Evolutionary conservation across 92 coral and sea anemone genomes (phyloP).

Genomic region (Palythoa grandiflora): DNA sequence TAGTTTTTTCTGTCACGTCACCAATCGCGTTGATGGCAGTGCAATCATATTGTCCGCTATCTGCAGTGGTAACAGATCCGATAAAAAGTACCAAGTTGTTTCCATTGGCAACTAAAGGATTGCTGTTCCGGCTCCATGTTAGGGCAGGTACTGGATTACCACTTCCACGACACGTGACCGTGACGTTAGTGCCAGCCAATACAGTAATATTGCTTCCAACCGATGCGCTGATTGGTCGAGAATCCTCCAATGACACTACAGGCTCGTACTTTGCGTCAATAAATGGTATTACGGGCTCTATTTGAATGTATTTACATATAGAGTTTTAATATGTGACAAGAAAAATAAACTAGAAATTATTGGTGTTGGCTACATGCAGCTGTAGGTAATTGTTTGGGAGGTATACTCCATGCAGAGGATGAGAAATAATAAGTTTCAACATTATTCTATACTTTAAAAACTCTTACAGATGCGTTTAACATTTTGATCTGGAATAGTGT

Average conservation of each 20-base stretch:
- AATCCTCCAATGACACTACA: not conserved
- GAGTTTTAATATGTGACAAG: no score
- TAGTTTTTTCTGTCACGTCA: constrained; percentile 37
- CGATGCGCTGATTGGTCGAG: constrained; percentile 30
- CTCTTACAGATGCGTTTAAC: no score
- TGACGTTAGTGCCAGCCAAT: constrained; percentile 48
- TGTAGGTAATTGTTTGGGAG: no score
- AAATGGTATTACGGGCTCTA: constrained; percentile 42
- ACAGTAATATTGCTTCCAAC: constrained; percentile 38
- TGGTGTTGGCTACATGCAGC: no score
- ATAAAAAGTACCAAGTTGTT: constrained; percentile 35
- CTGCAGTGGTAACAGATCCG: constrained; percentile 42
- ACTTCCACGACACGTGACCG: constrained; percentile 51
- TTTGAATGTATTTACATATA: not conserved
- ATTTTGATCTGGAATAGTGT: no score
- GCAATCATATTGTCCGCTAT: constrained; percentile 61
- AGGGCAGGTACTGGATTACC: constrained; percentile 48
- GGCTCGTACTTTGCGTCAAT: constrained; percentile 45
- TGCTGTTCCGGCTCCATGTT: constrained; percentile 60
- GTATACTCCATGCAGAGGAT: no score
- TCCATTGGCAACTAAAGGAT: constrained; percentile 29
- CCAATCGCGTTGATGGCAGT: constrained; percentile 61
- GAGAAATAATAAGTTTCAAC: no score
- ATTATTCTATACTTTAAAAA: no score
- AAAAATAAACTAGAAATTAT: no score